Evolutionary conservation across 1,140 invertebrate genomes (phyloP).

Genomic region (Choristoneura fumiferana): DNA sequence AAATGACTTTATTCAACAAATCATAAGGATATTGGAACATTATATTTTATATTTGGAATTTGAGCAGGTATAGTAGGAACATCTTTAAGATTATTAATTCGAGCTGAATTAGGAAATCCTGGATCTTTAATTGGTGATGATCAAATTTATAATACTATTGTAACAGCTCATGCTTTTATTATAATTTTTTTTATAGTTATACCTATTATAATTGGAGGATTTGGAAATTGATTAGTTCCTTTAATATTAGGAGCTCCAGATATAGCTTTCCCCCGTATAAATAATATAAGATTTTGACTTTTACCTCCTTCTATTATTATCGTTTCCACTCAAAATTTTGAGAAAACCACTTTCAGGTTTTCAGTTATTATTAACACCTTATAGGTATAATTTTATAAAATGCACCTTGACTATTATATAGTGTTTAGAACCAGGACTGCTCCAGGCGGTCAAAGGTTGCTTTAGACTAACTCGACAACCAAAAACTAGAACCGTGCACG

Average conservation of each 20-base stretch:
- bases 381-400: too few species aligned
- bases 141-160: conserved; percentile 85
- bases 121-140: conserved; percentile 82
- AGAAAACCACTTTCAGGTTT: too few species aligned
- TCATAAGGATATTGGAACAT: conserved; percentile 87
- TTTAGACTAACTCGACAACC: too few species aligned
- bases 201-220: conserved; percentile 87
- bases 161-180: conserved; percentile 86
- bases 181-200: conserved; percentile 92
- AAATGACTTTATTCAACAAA: conserved; percentile 84
- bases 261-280: conserved; percentile 88
- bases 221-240: conserved; percentile 88
- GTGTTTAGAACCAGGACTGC: too few species aligned
- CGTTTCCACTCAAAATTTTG: too few species aligned
- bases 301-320: conserved; percentile 81
- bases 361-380: too few species aligned
- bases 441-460: too few species aligned
- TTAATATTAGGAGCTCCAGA: conserved; percentile 85
- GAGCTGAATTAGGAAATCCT: conserved; percentile 81
- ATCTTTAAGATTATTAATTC: conserved; percentile 83
- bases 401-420: too few species aligned
- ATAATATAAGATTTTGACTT: conserved; percentile 89
- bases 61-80: conserved; percentile 83
- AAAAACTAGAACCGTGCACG: conserved; percentile 50
- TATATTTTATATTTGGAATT: conserved; percentile 86